Conservation (phyloP, 1,140 invertebrate genomes). For the Plutomurus gul region DNA sequence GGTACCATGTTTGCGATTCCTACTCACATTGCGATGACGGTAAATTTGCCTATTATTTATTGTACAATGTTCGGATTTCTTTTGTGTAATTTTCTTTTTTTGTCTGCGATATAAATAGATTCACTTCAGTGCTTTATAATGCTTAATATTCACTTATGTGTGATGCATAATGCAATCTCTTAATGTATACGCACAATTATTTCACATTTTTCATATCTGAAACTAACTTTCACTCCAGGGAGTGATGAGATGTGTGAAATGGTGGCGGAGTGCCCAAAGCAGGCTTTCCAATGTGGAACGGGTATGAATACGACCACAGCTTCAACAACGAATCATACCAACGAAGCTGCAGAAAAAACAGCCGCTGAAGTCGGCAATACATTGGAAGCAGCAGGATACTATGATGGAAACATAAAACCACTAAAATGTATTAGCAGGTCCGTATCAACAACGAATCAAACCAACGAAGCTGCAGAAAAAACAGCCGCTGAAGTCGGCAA, state of each 20-base stretch:
- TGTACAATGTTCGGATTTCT: neutral
- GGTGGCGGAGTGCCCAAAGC: constrained; percentile 49
- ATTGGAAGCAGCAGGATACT: neutral
- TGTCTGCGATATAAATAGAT: too few species aligned
- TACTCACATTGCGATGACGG: constrained; percentile 56
- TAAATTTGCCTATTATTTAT: too few species aligned
- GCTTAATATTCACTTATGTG: too few species aligned
- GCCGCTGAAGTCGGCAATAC: neutral
- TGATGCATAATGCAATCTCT: too few species aligned
- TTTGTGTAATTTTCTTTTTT: neutral
- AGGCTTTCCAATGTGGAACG: constrained; percentile 55
- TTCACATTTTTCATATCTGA: constrained; percentile 40
- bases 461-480: neutral
- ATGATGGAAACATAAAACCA: neutral
- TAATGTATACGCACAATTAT: neutral
- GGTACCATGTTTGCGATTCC: constrained; percentile 59
- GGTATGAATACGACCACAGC: neutral
- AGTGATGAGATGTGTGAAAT: constrained; percentile 48
- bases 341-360: neutral
- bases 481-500: neutral
- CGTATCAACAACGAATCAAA: too few species aligned
- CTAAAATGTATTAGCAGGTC: constrained; percentile 13
- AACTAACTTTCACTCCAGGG: too few species aligned
- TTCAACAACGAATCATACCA: neutral
- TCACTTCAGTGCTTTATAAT: too few species aligned